Base-by-base conservation (phyloP, 2,113 vertebrate species). In the Clarias batrachus region DNA sequence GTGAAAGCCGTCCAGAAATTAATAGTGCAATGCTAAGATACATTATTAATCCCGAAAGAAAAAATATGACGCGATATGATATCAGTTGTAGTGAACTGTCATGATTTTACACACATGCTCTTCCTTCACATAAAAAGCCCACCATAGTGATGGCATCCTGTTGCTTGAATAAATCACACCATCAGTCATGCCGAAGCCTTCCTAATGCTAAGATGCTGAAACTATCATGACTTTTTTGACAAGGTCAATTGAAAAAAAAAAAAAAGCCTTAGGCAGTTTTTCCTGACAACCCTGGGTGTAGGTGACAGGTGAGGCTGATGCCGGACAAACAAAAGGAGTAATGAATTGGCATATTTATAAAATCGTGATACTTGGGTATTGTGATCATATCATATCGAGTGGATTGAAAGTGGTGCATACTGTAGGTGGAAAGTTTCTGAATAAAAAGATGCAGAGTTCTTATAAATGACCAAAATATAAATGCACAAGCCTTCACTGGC, bases 181-280 rank as follows among this genome's bases (percentile, higher is more conserved):
- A 23, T 80, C 57, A 62, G 33, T 33, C 10, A 59, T 33, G 4
- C 56, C 27, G 3, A 33, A 79, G 54, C 14, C n/a, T 56, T 56
- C 27, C 74, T 77, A 56, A 77, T 56, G 74, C 48, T 27, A 77
- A 56, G 3, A 27, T 27, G 48, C 74, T 27, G n/a, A 12, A 8
- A 59, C 23, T 60, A 60, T 37, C 30, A 23, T 33, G 78, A 60
- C 57, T 62, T 80, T 80, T 80, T 27, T 80, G 19, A 79, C 77
- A 79, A 79, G 56, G 54, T 59, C 77, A 79, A 0, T 59, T 79
- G 59, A 57, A 33, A 30, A 27, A 13, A 77, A 11, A 80, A 33
- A 17, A 8, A 54, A 77, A 19, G 78, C 78, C 27, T 79, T 11
- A 33, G 77, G 54, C 77, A 57, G 76, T 57, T 56, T 80, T 80